These are phyloP conservation scores for Glaucidium brasilianum DNA, from an alignment of 2,113 vertebrate species.

Conservation along the genomic window DNA sequence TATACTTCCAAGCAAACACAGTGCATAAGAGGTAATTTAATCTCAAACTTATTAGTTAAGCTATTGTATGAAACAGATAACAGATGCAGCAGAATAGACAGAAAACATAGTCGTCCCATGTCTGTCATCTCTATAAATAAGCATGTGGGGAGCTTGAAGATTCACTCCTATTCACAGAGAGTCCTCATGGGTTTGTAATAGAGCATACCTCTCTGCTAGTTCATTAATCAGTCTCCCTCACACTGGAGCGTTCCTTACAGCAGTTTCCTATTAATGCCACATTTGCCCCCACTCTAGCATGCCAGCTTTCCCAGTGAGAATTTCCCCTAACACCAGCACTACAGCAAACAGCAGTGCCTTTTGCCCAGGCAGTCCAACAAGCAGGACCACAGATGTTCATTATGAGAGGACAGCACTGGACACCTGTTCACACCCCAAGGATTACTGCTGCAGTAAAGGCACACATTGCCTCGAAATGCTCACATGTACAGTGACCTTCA, in stretches of 20 bases:
- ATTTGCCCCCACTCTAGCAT: background rate
- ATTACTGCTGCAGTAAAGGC: background rate
- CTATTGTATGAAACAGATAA: background rate
- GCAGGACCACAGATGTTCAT: background rate
- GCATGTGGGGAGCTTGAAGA: background rate
- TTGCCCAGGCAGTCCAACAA: background rate
- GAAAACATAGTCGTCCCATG: background rate
- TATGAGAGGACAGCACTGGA: background rate
- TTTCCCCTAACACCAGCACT: background rate
- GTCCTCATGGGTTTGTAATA: background rate
- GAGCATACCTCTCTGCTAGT: background rate
- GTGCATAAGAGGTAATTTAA: constrained; percentile 1
- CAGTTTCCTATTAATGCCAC: background rate
- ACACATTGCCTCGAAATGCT: background rate
- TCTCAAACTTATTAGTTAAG: constrained; percentile 27
- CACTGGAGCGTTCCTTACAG: background rate
- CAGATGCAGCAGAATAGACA: background rate
- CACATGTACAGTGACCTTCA: accelerated
- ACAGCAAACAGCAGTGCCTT: background rate
- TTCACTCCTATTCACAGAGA: background rate
- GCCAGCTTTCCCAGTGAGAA: background rate
- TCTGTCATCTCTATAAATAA: background rate
- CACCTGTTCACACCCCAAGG: background rate
- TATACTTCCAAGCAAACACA: background rate
- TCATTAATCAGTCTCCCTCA: background rate